Conservation (phyloP, 2,888 invertebrate species). For the Cheilosia scutellata region DNA sequence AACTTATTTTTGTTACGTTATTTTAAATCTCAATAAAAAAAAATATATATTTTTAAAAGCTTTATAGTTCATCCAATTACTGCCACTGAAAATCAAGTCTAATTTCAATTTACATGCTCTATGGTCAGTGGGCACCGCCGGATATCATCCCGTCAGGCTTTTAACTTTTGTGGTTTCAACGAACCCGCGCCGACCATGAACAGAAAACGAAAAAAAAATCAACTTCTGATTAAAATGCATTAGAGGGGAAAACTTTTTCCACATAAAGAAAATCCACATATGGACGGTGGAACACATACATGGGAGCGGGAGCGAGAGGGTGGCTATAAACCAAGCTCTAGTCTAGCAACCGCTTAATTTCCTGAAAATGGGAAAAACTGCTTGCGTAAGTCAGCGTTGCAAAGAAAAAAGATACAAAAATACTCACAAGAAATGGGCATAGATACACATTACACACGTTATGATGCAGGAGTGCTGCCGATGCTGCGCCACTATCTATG, state of each 20-base stretch:
- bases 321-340: background rate
- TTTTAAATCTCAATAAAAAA: background rate
- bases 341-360: constrained; percentile 69
- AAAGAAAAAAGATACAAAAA: constrained; percentile 49
- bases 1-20: no score
- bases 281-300: constrained; percentile 6
- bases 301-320: background rate
- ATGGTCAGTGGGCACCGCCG: constrained; percentile 27
- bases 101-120: constrained; percentile 16
- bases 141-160: constrained; percentile 39
- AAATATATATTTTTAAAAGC: background rate
- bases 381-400: constrained; percentile 55
- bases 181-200: constrained; percentile 18
- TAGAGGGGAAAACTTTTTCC: constrained; percentile 16
- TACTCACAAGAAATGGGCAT: constrained; percentile 31
- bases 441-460: background rate
- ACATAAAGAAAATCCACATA: constrained; percentile 22
- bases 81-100: constrained; percentile 14
- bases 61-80: background rate
- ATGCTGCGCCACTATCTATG: background rate
- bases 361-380: constrained; percentile 75
- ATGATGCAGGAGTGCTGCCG: constrained; percentile 4
- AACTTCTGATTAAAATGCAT: constrained; percentile 48
- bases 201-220: background rate
- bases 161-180: constrained; percentile 59